Evolutionary conservation across 2,113 vertebrate genomes (phyloP), one percentile per base, ranked within the genome.

Genomic region (Oryzias celebensis): DNA sequence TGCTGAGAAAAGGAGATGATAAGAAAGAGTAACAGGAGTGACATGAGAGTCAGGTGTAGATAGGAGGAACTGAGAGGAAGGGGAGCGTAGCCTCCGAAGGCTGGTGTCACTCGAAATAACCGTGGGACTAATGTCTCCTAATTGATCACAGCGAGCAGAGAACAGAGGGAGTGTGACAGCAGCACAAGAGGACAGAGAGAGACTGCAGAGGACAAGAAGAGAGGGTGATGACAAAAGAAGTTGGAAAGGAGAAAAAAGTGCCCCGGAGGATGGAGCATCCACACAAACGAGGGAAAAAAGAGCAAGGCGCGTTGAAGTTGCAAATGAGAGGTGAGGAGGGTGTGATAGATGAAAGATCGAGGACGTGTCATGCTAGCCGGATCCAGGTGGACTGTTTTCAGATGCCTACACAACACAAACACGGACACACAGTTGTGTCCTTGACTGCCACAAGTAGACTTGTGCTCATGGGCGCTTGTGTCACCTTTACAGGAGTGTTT

Each of bases 91-190:
- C 68, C 81, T 85, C 73, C 83, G 47, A 86, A 81, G 85, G 84
- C 52, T 75, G 71, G 71, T 71, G 83, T 90, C 88, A 88, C 87
- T 91, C 86, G 75, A 65, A 76, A 74, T 82, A 81, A 82, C 85
- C 57, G 68, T 65, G 74, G 78, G 75, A 89, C 79, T 89, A 89
- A 90, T 88, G 86, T 84, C 81, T 80, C 71, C 82, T 88, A 88
- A 88, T 86, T 87, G 82, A 89, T 89, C 87, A 83, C 70, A 79
- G 81, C 50, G 8, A 85, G 62, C 62, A 24, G 51, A 56, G 77
- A 73, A 77, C 67, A 82, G 83, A 86, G 69, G 75, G 70, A 77
- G 74, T 51, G 70, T 72, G 78, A 78, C 72, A 86, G 62, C 58
- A 62, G 65, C 59, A 73, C 58, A 60, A 59, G 70, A 77, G 81